Evolutionary conservation across 2,113 vertebrate species (phyloP), one percentile per base, ranked within the genome.

Genomic region (Trinectes maculatus): DNA sequence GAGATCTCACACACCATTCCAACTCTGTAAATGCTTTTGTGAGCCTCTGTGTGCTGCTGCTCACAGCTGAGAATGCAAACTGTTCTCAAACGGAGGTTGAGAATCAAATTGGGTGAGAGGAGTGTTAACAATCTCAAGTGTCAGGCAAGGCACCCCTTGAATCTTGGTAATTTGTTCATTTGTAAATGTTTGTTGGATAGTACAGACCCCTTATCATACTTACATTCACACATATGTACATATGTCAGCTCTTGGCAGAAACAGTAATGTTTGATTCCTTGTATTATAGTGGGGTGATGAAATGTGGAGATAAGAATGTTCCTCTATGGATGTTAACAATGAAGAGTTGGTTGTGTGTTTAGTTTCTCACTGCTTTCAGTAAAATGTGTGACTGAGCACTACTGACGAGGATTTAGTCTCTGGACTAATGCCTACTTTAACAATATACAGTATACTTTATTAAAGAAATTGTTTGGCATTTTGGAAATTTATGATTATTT

Each of bases 1-100:
- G 44, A 79, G 80, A 80, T 89, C 71, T 82, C 85, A 87, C 77
- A 86, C 76, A 61, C 44, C 13, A 40, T 87, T 89, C 82, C 82
- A 89, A 82, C 64, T 81, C 72, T 83, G 53, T 73, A 80, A 87
- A 83, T 83, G 76, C 67, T 85, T 83, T 79, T 64, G 48, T 72
- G 69, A 84, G 80, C 69, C 79, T 85, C 82, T 72, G 71, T 82
- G 78, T 85, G 71, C 81, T 62, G 71, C 60, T 83, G 49, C 34
- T 60, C 80, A 73, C 88, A 92, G 89, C 90, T 91, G 89, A 88
- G 86, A 88, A 91, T 89, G 77, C 80, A 79, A 85, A 81, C 74
- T 54, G 51, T 63, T 87, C 81, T 85, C 85, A 87, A 64, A 88
- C 79, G 85, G 58, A 81, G 64, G 66, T 74, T 63, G 64, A 79